These are phyloP conservation scores for Drosophila punjabiensis DNA, from an alignment of 1,140 invertebrate genomes.

Conservation along the genomic window DNA sequence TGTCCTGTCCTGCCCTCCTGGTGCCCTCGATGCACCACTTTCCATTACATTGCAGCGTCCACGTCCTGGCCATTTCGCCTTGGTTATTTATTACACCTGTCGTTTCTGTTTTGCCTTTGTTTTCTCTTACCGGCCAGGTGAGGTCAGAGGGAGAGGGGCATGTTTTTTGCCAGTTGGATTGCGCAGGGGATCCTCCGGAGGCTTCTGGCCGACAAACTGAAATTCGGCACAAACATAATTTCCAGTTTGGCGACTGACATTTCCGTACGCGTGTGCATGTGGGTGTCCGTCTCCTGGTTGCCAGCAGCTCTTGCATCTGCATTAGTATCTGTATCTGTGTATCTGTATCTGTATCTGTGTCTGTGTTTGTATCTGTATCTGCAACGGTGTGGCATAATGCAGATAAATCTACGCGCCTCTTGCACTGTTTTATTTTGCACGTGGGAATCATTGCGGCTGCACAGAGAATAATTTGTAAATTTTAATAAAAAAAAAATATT, in stretches of 20 bases:
- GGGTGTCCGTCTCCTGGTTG: conserved; percentile 7
- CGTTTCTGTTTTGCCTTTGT: conserved; percentile 67
- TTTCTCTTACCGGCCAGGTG: conserved; percentile 26
- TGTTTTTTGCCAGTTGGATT: conserved; percentile 55
- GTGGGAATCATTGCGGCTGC: conserved; percentile 61
- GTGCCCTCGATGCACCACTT: conserved; percentile 27
- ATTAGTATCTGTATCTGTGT: not conserved
- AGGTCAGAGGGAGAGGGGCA: not conserved
- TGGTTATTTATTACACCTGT: conserved; percentile 83
- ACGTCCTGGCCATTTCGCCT: conserved; percentile 56
- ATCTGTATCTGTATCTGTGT: conserved; percentile 3
- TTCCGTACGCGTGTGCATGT: conserved; percentile 52
- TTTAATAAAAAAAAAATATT: not conserved
- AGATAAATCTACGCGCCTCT: conserved; percentile 77
- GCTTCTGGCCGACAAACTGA: conserved; percentile 60
- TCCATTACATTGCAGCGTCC: conserved; percentile 60
- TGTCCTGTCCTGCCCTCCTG: conserved; percentile 8
- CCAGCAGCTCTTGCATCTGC: conserved; percentile 14
- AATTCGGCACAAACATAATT: conserved; percentile 83
- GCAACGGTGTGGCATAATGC: conserved; percentile 56
- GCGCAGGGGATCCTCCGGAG: conserved; percentile 32
- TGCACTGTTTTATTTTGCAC: conserved; percentile 78
- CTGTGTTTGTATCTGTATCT: conserved; percentile 43
- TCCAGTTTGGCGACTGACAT: conserved; percentile 81
- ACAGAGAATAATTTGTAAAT: not conserved